phyloP scores from a whole-genome alignment of 1,140 invertebrate species.

The Neelides sp. region DNA sequence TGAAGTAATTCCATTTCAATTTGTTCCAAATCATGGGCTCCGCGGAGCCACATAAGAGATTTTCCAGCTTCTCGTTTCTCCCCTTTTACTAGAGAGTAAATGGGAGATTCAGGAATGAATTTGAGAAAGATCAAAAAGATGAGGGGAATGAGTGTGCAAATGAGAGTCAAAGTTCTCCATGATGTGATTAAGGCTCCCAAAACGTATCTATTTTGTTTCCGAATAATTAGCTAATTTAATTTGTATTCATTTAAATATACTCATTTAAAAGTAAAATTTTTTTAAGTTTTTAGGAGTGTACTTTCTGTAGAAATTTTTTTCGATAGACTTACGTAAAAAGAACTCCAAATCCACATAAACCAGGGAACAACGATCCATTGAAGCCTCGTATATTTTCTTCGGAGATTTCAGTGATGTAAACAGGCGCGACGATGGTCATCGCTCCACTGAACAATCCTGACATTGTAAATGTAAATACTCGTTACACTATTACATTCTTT shows the following conservation, averaged over 20 bases:
- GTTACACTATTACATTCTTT: background rate
- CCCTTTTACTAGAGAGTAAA: conserved; percentile 50
- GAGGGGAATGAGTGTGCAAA: conserved; percentile 47
- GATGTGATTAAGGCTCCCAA: conserved; percentile 58
- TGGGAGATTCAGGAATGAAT: conserved; percentile 53
- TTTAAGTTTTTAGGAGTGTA: too few species aligned
- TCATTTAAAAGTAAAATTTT: too few species aligned
- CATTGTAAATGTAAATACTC: background rate
- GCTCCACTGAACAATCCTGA: conserved; percentile 51
- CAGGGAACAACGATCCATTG: conserved; percentile 63
- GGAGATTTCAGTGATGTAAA: conserved; percentile 70
- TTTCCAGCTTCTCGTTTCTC: conserved; percentile 48
- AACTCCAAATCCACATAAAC: conserved; percentile 61
- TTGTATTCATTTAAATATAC: too few species aligned
- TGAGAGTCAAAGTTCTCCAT: conserved; percentile 51
- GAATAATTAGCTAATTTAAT: too few species aligned
- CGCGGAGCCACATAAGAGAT: conserved; percentile 52
- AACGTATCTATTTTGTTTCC: conserved; percentile 58
- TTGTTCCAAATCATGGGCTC: conserved; percentile 31
- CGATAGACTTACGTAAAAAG: conserved; percentile 48
- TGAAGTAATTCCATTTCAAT: conserved; percentile 14
- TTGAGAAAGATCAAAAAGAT: conserved; percentile 42
- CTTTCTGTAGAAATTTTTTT: too few species aligned
- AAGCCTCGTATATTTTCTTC: conserved; percentile 62
- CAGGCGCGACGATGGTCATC: conserved; percentile 55